phyloP scores from a whole-genome alignment of 2,113 vertebrate genomes.

The Boulengeromyrus knoepffleri region DNA sequence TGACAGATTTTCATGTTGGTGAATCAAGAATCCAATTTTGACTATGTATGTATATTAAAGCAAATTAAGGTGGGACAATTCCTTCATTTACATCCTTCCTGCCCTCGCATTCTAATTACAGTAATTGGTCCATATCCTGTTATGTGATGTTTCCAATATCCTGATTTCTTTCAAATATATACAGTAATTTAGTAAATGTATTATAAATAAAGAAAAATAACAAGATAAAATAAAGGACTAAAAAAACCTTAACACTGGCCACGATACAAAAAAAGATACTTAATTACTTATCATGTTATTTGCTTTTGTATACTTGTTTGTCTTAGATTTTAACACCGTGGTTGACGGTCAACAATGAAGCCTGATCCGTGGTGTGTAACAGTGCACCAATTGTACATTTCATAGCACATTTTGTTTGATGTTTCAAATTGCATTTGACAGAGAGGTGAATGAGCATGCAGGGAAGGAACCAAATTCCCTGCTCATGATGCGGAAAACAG shows the following conservation, averaged over 20 bases:
- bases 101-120: background rate
- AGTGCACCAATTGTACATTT: background rate
- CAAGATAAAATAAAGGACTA: background rate
- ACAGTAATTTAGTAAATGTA: background rate
- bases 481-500: background rate
- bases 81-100: background rate
- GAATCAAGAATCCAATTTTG: background rate
- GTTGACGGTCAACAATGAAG: background rate
- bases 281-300: background rate
- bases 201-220: background rate
- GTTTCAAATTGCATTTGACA: background rate
- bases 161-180: background rate
- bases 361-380: background rate
- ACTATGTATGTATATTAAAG: background rate
- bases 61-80: background rate
- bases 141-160: background rate
- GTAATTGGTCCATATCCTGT: background rate
- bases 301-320: background rate
- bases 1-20: background rate
- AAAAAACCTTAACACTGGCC: background rate
- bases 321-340: background rate
- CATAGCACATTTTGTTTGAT: background rate
- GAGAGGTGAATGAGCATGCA: background rate
- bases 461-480: background rate
- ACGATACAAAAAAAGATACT: background rate